Conservation (phyloP, 2,113 vertebrate genomes). For the Collichthys lucidus region DNA sequence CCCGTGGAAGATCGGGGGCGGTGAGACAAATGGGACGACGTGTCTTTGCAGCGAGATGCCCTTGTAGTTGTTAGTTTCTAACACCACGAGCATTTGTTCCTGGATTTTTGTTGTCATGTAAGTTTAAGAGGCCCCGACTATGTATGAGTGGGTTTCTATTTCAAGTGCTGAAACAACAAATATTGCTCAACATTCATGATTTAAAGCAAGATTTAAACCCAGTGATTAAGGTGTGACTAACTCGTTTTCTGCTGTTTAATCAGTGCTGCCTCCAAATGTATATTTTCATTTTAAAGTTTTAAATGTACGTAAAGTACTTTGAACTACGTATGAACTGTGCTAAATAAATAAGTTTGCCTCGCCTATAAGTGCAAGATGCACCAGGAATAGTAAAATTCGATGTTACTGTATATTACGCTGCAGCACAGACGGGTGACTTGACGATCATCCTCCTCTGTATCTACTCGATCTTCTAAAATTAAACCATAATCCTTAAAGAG, state of each 20-base stretch:
- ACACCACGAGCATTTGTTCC: neutral
- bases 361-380: neutral
- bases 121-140: neutral
- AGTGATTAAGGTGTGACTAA: neutral
- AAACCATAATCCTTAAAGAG: too few species aligned
- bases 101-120: neutral
- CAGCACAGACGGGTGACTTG: neutral
- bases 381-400: neutral
- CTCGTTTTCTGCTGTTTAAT: neutral
- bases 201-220: neutral
- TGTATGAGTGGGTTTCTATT: neutral
- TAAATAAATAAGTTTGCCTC: neutral
- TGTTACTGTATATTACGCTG: too few species aligned
- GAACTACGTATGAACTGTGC: neutral
- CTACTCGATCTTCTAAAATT: neutral
- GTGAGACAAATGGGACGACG: neutral
- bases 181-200: rapidly evolving
- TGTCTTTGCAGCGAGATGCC: neutral
- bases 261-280: neutral
- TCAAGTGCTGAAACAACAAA: neutral
- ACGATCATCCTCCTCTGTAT: neutral
- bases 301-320: neutral
- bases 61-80: neutral
- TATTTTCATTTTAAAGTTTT: neutral
- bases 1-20: neutral